Conservation (phyloP, 2,113 vertebrate species). For the Prietella phreatophila region DNA sequence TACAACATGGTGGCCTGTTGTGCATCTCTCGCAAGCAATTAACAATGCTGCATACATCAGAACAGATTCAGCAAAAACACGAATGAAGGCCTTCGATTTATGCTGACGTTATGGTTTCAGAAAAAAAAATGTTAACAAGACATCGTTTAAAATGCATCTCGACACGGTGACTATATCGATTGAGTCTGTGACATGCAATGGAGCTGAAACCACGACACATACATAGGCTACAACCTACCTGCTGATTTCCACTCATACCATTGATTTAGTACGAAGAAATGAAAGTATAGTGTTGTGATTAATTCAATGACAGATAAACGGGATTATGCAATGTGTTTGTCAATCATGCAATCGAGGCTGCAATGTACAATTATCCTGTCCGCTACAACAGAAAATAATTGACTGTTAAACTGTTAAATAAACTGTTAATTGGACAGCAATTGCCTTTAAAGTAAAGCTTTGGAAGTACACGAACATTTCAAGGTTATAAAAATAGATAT, state of each 20-base stretch:
- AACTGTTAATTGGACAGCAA: neutral
- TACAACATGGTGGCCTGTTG: neutral
- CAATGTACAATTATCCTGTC: neutral
- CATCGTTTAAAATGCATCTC: neutral
- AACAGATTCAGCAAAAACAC: conserved; percentile 7
- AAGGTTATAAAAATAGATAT: too few species aligned
- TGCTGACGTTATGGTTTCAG: neutral
- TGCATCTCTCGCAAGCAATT: neutral
- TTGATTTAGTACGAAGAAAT: neutral
- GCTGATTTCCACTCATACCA: neutral
- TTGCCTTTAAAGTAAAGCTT: neutral
- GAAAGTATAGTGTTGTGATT: neutral
- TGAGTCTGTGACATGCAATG: neutral
- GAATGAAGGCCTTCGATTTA: neutral
- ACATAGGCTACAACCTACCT: neutral
- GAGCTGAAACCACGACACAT: neutral
- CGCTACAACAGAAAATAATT: neutral
- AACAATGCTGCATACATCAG: neutral
- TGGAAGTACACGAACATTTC: neutral
- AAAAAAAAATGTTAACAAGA: conserved; percentile 6
- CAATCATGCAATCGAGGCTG: too few species aligned
- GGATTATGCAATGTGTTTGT: neutral
- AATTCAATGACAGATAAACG: neutral
- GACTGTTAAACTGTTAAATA: neutral
- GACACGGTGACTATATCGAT: neutral